Base-by-base conservation (phyloP, 2,797 vertebrate genomes). In the Siniperca obscura region DNA sequence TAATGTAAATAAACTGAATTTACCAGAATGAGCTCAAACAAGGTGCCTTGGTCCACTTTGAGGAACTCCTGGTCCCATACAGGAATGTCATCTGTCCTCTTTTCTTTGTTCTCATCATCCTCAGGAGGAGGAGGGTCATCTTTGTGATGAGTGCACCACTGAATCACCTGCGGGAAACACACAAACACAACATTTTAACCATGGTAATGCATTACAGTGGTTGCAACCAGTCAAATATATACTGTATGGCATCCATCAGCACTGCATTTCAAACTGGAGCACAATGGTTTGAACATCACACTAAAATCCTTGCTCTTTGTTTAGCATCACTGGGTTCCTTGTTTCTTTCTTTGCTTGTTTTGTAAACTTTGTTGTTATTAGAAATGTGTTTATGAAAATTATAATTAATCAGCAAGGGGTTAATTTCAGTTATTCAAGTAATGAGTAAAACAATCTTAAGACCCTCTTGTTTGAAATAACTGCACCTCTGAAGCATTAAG, bases 61-160 rank as follows among this genome's bases (percentile, higher is more conserved):
- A 99, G 97, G 94, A 99, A 99, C 94, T 99, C 98, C 93, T 99
- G 98, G 95, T 99, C 98, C 98, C 98, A 99, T 70, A 99, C 98
- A 65, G 98, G 98, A 90, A 99, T 99, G 93, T 99, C 98, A 84
- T 99, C 98, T 30, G 98, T 99, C 93, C 98, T 96, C 91, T 99
- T 99, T 89, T 99, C 98, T 94, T 99, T 99, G 95, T 99, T 99
- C 92, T 99, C 98, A 82, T 99, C 98, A 46, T 99, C 98, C 93
- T 99, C 98, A 5, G 98, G 98, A 69, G 97, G 98, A 95, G 98
- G 98, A n/a, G 98, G 98, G 88, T 99, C 98, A 89, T 99, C 98
- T 96, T 99, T 99, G 95, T 99, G 98, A 92, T 99, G 98, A 82
- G 98, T 99, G 94, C 98, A 99, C 98, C 98, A 99, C 95, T 99